Percentiles rank a stretch among this genome's conserved stretches.
Evolutionary conservation across 2,888 invertebrate species (phyloP).

Genomic region (Tenodera sinensis): DNA sequence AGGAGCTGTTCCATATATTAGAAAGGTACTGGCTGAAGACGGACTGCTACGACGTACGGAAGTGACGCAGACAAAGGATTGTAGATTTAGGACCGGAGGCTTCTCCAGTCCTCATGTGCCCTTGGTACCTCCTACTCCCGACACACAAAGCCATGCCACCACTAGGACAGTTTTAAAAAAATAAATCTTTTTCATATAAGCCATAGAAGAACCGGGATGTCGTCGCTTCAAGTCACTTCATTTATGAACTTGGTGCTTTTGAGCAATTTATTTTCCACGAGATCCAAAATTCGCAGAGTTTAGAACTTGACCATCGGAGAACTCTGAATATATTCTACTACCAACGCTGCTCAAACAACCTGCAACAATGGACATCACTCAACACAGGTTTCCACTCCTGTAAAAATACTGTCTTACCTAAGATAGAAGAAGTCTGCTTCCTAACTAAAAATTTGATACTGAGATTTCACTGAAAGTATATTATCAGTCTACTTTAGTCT

Average conservation of each 20-base stretch:
- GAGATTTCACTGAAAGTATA: no score
- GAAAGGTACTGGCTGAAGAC: neutral
- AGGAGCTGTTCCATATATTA: neutral
- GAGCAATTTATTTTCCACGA: neutral
- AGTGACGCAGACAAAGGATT: constrained; percentile 11
- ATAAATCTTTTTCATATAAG: neutral
- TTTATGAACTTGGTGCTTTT: neutral
- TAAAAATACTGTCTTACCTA: no score
- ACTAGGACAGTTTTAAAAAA: neutral
- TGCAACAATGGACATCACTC: no score
- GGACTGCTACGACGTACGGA: neutral
- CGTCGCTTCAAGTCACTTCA: neutral
- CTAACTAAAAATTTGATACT: no score
- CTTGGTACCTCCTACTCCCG: neutral
- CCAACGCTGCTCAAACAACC: no score
- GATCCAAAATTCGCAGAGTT: neutral
- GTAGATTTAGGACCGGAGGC: neutral
- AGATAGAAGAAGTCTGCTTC: no score
- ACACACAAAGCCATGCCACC: neutral
- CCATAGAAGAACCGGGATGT: neutral
- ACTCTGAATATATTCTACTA: no score
- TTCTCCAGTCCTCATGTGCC: neutral
- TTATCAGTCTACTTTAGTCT: no score
- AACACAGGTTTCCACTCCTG: no score
- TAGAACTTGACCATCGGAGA: neutral